phyloP scores from a whole-genome alignment of 1,140 invertebrate species.

The Neotoxoptera formosana region DNA sequence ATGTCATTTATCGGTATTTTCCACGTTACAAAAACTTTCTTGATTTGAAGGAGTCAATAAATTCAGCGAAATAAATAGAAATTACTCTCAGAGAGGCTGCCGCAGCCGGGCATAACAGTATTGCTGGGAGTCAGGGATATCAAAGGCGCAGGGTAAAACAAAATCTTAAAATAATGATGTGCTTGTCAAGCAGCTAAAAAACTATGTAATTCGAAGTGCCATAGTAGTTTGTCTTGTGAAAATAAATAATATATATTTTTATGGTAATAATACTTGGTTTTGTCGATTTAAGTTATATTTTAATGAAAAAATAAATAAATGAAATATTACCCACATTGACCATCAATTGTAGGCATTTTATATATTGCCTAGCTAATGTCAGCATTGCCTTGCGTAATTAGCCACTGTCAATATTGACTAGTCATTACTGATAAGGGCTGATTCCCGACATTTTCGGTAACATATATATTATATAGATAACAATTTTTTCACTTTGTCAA shows the following conservation, averaged over 20 bases:
- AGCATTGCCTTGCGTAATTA: no score
- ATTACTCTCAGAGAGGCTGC: conserved; percentile 11
- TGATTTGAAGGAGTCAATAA: not conserved
- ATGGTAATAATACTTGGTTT: no score
- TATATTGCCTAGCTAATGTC: no score
- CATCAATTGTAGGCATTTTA: no score
- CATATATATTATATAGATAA: no score
- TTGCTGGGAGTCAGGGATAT: conserved; percentile 4
- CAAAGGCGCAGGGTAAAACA: not conserved
- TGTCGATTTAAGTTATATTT: not conserved
- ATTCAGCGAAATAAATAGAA: not conserved
- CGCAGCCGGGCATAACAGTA: not conserved
- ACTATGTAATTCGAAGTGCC: not conserved
- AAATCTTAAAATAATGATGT: conserved; percentile 27
- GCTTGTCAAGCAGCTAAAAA: not conserved
- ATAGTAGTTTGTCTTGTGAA: not conserved
- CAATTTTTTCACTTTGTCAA: no score
- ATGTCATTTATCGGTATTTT: no score
- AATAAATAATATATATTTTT: not conserved
- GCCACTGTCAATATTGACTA: no score
- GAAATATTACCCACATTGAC: no score
- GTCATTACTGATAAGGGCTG: no score
- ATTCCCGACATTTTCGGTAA: no score
- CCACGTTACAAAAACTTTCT: not conserved
- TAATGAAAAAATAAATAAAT: not conserved